Evolutionary conservation across 2,113 vertebrate species (phyloP).

Genomic region (Phrynocephalus versicolor): DNA sequence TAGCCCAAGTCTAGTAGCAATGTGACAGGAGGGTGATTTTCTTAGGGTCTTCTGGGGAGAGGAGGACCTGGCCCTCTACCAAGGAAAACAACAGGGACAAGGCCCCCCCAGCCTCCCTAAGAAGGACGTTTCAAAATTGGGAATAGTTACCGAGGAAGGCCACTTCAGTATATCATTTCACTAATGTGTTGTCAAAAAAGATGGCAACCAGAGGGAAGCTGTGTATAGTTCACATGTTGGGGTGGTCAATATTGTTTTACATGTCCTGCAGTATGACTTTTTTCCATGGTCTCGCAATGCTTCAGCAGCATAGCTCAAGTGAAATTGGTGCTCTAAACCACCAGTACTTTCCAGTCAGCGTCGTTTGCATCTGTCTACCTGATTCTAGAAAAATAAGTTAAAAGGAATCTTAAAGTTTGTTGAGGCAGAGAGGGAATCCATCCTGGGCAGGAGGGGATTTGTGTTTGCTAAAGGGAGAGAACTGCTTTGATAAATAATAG

Average conservation of each 20-base stretch:
- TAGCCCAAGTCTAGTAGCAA: too few species aligned
- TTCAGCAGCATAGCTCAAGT: not conserved
- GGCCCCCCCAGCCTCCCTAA: too few species aligned
- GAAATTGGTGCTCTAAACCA: not conserved
- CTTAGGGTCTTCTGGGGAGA: too few species aligned
- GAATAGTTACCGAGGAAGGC: not conserved
- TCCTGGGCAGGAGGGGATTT: not conserved
- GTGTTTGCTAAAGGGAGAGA: conserved; percentile 5
- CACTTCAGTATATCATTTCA: not conserved
- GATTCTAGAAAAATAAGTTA: not conserved
- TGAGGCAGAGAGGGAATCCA: not conserved
- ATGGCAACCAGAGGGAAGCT: not conserved
- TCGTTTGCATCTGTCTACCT: not conserved
- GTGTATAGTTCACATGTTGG: not conserved
- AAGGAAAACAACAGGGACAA: too few species aligned
- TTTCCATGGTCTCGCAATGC: not conserved
- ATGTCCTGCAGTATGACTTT: not conserved
- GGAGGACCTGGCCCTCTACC: too few species aligned
- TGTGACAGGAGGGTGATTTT: too few species aligned
- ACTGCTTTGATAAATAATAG: conserved; percentile 14
- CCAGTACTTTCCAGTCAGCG: not conserved
- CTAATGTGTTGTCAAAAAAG: not conserved
- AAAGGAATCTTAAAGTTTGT: conserved; percentile 19
- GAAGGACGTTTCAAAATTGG: not conserved
- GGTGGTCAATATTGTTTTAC: not conserved